Base-by-base conservation (phyloP, 2,888 invertebrate genomes). In the Hirudinaria manillensis region DNA sequence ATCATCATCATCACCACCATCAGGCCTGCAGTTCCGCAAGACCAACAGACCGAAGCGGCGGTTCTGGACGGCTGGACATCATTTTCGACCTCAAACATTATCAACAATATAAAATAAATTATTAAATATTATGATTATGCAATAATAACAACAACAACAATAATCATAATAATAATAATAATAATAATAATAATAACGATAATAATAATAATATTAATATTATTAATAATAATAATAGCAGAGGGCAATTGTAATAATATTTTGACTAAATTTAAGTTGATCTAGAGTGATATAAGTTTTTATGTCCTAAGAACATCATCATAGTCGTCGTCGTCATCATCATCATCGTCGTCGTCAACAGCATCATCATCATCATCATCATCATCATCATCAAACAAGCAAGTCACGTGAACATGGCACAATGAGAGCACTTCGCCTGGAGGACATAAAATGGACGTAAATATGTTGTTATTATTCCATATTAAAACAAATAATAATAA, bases 351-450 rank as follows among this genome's bases (percentile, higher is more conserved):
- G 13, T 70, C 70, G 13, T 70, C 70, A 38, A 36, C 70, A 38
- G 7, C 70, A 70, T 70, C 70, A 70, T 34, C 70, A 70, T 70
- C 45, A 70, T 70, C 45, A 70, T 70, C 70, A 70, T 70, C 38
- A 70, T 38, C 70, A 70, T 38, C 45, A 27, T n/a, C 7, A 32
- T 65, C 73, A 32, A 21, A 6, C n/a, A 21, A 21, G 24, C 72
- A 27, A 72, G 24, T 61, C 10, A 61, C 66, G 24, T 73, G 36
- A 34, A 61, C 34, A 61, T 73, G 38, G 38, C 38, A 38, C 38
- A 38, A 38, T 38, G 38, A 38, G 38, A 38, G 38, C 38, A 38
- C 38, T 6, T 38, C 38, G 38, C 38, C 38, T 10, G 56, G n/a
- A 56, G 27, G 56, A 16, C n/a, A 56, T 56, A 27, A 56, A 56